These are phyloP conservation scores for Nomada goodeniana DNA, from an alignment of 2,888 invertebrate species.

Conservation along the genomic window DNA sequence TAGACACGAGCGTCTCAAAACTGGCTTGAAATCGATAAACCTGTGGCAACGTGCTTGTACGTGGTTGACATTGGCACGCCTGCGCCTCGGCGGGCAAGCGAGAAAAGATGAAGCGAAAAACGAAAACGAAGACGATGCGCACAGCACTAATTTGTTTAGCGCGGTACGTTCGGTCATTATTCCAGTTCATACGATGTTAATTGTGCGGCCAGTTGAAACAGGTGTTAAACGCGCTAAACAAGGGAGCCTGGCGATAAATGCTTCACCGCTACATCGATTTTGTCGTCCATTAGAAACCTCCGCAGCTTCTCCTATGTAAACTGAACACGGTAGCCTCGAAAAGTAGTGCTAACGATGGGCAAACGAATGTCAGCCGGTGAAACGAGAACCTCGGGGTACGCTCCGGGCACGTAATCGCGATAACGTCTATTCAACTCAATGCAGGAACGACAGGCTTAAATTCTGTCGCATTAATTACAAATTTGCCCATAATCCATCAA, in stretches of 20 bases:
- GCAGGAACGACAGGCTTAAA: neutral
- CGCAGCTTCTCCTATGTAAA: slow-evolving; percentile 49
- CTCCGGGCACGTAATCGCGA: neutral
- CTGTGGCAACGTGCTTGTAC: slow-evolving; percentile 64
- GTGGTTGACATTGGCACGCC: slow-evolving; percentile 66
- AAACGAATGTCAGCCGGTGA: slow-evolving; percentile 44
- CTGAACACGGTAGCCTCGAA: slow-evolving; percentile 31
- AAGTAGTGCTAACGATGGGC: slow-evolving; percentile 58
- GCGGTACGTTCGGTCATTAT: slow-evolving; percentile 64
- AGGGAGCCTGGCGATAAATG: slow-evolving; percentile 73
- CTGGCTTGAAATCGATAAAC: slow-evolving; percentile 66
- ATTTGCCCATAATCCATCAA: too few species aligned
- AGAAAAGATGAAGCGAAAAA: slow-evolving; percentile 33
- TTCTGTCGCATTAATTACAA: too few species aligned
- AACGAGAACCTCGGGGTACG: slow-evolving; percentile 24
- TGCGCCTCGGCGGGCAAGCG: slow-evolving; percentile 64
- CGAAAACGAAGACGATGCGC: slow-evolving; percentile 54
- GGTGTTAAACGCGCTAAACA: slow-evolving; percentile 77
- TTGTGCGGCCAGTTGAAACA: slow-evolving; percentile 71
- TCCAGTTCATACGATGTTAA: slow-evolving; percentile 69
- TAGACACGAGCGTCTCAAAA: slow-evolving; percentile 37
- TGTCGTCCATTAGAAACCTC: slow-evolving; percentile 64
- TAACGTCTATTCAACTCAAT: neutral
- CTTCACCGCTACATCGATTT: slow-evolving; percentile 53
- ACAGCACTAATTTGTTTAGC: slow-evolving; percentile 75